phyloP scores from a whole-genome alignment of 2,797 vertebrate species.

The Peromyscus attwateri region DNA sequence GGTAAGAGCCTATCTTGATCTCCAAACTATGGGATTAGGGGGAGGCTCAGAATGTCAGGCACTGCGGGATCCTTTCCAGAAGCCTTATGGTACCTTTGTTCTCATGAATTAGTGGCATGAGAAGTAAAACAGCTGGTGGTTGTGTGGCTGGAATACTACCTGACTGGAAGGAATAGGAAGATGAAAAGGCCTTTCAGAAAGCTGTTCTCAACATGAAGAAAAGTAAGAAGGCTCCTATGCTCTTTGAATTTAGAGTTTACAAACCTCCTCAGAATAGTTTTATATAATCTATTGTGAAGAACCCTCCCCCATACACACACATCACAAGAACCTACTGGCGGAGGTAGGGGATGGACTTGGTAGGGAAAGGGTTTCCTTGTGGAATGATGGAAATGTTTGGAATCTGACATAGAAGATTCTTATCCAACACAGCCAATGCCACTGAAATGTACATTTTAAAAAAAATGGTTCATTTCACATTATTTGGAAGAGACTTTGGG shows the following conservation, averaged over 20 bases:
- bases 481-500: neutral
- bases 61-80: neutral
- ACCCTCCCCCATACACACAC: neutral
- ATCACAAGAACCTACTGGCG: neutral
- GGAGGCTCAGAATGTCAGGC: neutral
- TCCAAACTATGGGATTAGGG: slow-evolving; percentile 10
- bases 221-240: slow-evolving; percentile 9
- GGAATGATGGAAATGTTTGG: slow-evolving; percentile 12
- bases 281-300: neutral
- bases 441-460: neutral
- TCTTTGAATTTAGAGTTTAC: neutral
- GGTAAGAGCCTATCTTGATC: slow-evolving; percentile 88
- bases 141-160: neutral
- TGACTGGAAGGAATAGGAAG: neutral
- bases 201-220: neutral
- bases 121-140: neutral
- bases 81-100: neutral
- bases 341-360: neutral
- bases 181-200: neutral
- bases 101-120: neutral
- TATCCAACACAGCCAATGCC: neutral
- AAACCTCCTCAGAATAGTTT: neutral
- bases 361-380: neutral
- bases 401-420: neutral
- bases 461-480: neutral